Base-by-base conservation (phyloP, 1,140 invertebrate species). In the Paralvinella palmiformis region DNA sequence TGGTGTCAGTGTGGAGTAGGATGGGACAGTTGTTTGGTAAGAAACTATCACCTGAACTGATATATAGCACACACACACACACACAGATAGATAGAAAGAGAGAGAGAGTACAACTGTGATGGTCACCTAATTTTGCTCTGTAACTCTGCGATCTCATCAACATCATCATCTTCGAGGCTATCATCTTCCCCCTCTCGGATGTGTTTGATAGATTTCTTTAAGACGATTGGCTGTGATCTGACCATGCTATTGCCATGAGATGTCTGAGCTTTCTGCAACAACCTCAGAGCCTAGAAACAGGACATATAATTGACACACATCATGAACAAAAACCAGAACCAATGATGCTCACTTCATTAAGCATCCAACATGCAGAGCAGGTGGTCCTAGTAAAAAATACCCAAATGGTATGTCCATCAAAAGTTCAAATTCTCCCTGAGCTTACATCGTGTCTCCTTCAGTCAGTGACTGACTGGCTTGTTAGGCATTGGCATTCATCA, bases 101-200 rank as follows among this genome's bases (percentile, higher is more conserved):
- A 44, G 13, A 44, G 13, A 44, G 37, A 13, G 37, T 44, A 55
- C 27, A 55, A 55, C 52, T 13, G n/a, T 15, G n/a, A n/a, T n/a
- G 33, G 69, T 65, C 70, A 80, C 77, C 77, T 77, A n/a, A 84
- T 74, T 68, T 81, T 82, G 37, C 75, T 71, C 64, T 83, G 81
- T 7, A 84, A 59, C 52, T 81, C 75, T 29, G 66, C 67, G 50
- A 78, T 31, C n/a, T 57, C 55, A 4, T 57, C 55, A 3, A 15
- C 55, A 2, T 57, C 55, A 2, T 4, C 4, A 3, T 57, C 27
- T 32, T 20, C 22, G 2, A 5, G 22, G 20, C 0, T 33, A 20
- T 32, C 55, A 4, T n/a, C 55, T 1, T 57, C 33, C 29, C 29
- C 10, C 33, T 33, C 35, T 7, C 33, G 24, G 27, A 57, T 6